phyloP scores from a whole-genome alignment of 2,888 invertebrate species.

The Cyclophora albipunctata region DNA sequence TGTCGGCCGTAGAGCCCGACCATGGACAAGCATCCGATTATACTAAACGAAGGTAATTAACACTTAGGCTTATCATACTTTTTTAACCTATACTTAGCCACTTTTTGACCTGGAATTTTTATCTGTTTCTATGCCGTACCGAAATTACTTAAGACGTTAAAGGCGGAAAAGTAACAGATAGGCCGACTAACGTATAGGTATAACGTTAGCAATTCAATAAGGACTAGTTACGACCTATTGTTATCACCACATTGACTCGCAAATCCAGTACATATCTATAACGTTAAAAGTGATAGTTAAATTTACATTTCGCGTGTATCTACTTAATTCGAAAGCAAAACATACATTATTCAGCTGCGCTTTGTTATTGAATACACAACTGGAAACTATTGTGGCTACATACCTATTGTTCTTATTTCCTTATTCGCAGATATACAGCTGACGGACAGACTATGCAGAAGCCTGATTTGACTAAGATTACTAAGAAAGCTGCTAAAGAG shows the following conservation, averaged over 20 bases:
- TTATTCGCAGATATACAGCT: conserved; percentile 68
- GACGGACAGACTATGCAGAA: conserved; percentile 74
- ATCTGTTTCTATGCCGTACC: too few relatives aligned
- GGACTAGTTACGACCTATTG: too few relatives aligned
- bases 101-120: background rate
- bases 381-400: conserved; percentile 2
- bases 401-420: too few relatives aligned
- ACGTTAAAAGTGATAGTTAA: conserved; percentile 32
- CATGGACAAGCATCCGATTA: conserved; percentile 83
- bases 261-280: background rate
- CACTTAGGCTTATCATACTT: background rate
- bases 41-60: conserved; percentile 69
- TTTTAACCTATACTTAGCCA: too few relatives aligned
- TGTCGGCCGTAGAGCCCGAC: conserved; percentile 76
- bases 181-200: too few relatives aligned
- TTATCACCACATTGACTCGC: too few relatives aligned
- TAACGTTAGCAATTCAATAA: too few relatives aligned
- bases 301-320: conserved; percentile 35
- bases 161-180: too few relatives aligned
- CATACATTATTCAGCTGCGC: conserved; percentile 11
- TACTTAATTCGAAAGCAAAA: conserved; percentile 32
- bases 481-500: conserved; percentile 56
- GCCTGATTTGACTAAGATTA: conserved; percentile 71
- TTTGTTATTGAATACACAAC: conserved; percentile 16
- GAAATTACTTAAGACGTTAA: too few relatives aligned